A percentile compares a stretch with the other conserved stretches of the same genome.
phyloP scores from a whole-genome alignment of 2,888 invertebrate genomes.

The Cenopis cana region DNA sequence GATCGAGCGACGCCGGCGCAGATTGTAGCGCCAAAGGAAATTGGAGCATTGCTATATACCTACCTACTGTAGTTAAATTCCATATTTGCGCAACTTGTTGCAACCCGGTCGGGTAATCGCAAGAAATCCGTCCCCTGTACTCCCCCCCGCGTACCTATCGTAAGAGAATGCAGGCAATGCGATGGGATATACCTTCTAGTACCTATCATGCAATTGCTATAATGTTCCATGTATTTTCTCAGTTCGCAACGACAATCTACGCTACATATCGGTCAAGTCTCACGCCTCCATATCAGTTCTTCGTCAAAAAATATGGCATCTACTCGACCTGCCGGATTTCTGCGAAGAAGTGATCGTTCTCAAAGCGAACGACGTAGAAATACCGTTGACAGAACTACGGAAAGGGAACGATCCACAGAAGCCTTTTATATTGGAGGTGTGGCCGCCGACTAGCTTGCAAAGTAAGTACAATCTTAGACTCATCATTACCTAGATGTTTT shows the following conservation, averaged over 20 bases:
- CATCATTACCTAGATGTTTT: too few species aligned
- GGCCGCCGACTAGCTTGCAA: conserved; percentile 58
- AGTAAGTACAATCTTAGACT: conserved; percentile 49
- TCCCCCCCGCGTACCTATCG: too few species aligned
- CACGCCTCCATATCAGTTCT: conserved; percentile 68
- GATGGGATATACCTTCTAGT: too few species aligned
- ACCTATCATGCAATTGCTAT: too few species aligned
- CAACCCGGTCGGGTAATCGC: too few species aligned
- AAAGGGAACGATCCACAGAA: conserved; percentile 75
- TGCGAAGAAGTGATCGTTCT: conserved; percentile 76
- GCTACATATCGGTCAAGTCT: conserved; percentile 71
- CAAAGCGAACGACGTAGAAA: conserved; percentile 62
- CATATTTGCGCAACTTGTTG: too few species aligned
- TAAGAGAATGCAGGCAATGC: too few species aligned
- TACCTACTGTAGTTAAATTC: too few species aligned
- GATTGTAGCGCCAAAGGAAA: too few species aligned
- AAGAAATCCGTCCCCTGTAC: too few species aligned
- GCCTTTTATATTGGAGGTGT: conserved; percentile 76
- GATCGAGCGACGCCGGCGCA: too few species aligned
- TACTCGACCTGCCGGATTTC: conserved; percentile 75
- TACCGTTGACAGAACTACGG: conserved; percentile 68
- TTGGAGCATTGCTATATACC: too few species aligned
- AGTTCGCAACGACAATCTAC: conserved; percentile 69
- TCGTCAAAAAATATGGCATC: conserved; percentile 75
- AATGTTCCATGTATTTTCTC: conserved; percentile 4